Evolutionary conservation across 2,113 vertebrate genomes (phyloP).

Genomic region (Xiphophorus couchianus): DNA sequence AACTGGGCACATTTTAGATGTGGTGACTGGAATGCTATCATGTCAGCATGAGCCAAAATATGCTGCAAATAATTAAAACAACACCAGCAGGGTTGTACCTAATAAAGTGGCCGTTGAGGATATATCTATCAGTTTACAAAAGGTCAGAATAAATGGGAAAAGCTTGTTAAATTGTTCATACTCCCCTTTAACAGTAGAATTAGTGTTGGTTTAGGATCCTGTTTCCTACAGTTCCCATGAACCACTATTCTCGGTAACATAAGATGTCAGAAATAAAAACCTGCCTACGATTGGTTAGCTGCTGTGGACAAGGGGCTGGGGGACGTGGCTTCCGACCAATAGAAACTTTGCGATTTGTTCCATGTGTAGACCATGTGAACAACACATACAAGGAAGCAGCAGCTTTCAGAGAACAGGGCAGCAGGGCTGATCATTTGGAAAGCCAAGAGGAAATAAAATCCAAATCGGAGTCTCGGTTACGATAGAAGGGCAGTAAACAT

Average conservation of each 20-base stretch:
- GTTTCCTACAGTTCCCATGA: constrained; percentile 71
- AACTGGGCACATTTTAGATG: too few relatives aligned
- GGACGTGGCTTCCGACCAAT: constrained; percentile 79
- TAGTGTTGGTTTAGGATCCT: neutral
- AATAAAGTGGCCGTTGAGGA: neutral
- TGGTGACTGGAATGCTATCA: too few relatives aligned
- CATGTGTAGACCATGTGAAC: constrained; percentile 93
- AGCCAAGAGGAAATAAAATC: neutral
- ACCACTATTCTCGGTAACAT: constrained; percentile 80
- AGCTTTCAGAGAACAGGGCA: constrained; percentile 35
- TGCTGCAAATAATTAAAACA: neutral
- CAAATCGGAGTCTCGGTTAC: neutral
- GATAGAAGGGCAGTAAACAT: neutral
- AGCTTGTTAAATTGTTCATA: neutral
- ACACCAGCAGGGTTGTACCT: neutral
- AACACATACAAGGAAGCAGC: constrained; percentile 83
- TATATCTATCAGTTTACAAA: neutral
- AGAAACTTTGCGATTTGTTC: constrained; percentile 80
- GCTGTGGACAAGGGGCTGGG: constrained; percentile 36
- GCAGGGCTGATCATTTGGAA: constrained; percentile 20
- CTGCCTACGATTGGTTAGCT: constrained; percentile 74
- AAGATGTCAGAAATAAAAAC: constrained; percentile 72
- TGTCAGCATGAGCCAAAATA: neutral
- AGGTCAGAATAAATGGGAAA: neutral
- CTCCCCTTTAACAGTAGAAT: neutral